phyloP scores from a whole-genome alignment of 2,113 vertebrate species.

The Nicator chloris region DNA sequence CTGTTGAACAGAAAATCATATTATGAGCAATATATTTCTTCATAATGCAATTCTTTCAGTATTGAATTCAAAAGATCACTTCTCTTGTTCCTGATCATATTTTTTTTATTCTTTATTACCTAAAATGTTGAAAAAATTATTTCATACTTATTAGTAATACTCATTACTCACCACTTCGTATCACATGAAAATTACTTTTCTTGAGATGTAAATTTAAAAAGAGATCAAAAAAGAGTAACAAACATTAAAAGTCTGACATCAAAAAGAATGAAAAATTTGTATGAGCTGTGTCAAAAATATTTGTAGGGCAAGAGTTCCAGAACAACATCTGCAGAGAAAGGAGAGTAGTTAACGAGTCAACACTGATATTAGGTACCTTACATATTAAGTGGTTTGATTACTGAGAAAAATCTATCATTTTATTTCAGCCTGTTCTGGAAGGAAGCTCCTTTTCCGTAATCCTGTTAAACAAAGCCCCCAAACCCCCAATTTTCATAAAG shows the following conservation, averaged over 20 bases:
- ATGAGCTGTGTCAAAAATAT: not conserved
- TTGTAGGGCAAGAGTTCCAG: not conserved
- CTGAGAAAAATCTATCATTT: not conserved
- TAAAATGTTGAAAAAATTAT: not conserved
- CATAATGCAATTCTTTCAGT: not conserved
- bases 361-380: not conserved
- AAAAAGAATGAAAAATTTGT: not conserved
- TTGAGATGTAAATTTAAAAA: not conserved
- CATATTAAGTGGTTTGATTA: not conserved
- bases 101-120: not conserved
- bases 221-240: not conserved
- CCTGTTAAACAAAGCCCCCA: not conserved
- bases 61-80: not conserved
- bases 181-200: not conserved
- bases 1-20: constrained; percentile 4
- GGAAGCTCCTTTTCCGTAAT: not conserved
- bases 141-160: not conserved
- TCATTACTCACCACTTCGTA: not conserved
- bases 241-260: not conserved
- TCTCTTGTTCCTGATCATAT: not conserved
- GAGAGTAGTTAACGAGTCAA: not conserved
- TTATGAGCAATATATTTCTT: not conserved
- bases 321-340: not conserved
- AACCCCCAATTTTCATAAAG: not conserved
- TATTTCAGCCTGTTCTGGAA: not conserved